Conservation (phyloP, 2,888 invertebrate species). For the Epistrophella euchroma region DNA sequence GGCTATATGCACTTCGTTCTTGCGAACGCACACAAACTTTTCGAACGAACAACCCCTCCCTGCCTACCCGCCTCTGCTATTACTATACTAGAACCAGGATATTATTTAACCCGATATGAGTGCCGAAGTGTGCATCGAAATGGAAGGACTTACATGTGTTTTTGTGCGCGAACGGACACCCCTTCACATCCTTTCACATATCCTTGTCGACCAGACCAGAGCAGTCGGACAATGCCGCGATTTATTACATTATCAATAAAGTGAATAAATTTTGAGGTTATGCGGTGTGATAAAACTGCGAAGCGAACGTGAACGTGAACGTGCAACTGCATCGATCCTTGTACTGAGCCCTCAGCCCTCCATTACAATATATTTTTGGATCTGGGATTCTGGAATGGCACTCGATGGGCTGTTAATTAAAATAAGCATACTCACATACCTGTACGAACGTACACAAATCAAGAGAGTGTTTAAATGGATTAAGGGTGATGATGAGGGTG, state of each 20-base stretch:
- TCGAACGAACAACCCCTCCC: not conserved
- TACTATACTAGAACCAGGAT: constrained; percentile 40
- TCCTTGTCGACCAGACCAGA: constrained; percentile 2
- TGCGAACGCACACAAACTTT: constrained; percentile 6
- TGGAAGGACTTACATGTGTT: constrained; percentile 76
- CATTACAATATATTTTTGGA: not conserved
- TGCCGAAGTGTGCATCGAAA: constrained; percentile 69
- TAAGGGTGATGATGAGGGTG: constrained; percentile 34
- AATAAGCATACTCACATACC: constrained; percentile 60
- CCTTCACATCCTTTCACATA: constrained; percentile 8
- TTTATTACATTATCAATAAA: constrained; percentile 83
- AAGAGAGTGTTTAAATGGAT: constrained; percentile 21
- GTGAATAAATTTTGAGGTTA: constrained; percentile 84
- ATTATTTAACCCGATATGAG: constrained; percentile 71
- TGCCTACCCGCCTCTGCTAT: not conserved
- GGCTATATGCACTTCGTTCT: constrained; percentile 3
- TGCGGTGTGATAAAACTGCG: constrained; percentile 81
- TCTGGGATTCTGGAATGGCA: constrained; percentile 22
- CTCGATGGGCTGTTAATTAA: constrained; percentile 72
- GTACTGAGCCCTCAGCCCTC: constrained; percentile 25
- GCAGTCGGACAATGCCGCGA: constrained; percentile 76
- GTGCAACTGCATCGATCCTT: constrained; percentile 60
- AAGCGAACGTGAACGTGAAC: constrained; percentile 32
- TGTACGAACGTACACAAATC: constrained; percentile 21
- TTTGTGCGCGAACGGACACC: constrained; percentile 47